Conservation (phyloP, 2,797 vertebrate species). For the Coregonus ussuriensis region DNA sequence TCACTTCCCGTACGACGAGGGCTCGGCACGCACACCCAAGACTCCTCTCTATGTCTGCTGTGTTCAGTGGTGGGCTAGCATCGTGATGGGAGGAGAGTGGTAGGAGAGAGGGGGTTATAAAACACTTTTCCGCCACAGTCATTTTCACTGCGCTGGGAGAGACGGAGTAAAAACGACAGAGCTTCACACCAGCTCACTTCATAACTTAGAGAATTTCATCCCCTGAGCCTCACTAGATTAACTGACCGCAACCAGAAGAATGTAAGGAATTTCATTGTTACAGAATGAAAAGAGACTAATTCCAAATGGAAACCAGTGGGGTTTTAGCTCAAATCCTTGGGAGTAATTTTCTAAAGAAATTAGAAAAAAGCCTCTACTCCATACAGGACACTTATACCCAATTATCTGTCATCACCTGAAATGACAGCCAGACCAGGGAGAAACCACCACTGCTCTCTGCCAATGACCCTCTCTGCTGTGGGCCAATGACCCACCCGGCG, state of each 20-base stretch:
- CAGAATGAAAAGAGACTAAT: neutral
- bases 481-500: neutral
- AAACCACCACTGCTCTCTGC: neutral
- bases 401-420: neutral
- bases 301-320: neutral
- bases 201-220: slow-evolving; percentile 5
- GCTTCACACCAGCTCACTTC: neutral
- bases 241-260: neutral
- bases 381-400: neutral
- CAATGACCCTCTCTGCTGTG: neutral
- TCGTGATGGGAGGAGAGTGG: neutral
- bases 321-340: neutral
- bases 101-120: no score
- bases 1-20: neutral
- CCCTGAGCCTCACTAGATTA: slow-evolving; percentile 11
- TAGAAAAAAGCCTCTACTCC: neutral
- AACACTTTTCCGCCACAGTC: neutral
- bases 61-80: neutral
- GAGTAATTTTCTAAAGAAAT: neutral
- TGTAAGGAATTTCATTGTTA: neutral
- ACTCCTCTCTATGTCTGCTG: neutral
- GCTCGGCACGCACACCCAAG: neutral
- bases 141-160: neutral
- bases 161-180: neutral
- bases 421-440: neutral